Evolutionary conservation across 2,888 invertebrate genomes (phyloP), one percentile per base, ranked within the genome.

Genomic region (Stegophylla sp.): DNA sequence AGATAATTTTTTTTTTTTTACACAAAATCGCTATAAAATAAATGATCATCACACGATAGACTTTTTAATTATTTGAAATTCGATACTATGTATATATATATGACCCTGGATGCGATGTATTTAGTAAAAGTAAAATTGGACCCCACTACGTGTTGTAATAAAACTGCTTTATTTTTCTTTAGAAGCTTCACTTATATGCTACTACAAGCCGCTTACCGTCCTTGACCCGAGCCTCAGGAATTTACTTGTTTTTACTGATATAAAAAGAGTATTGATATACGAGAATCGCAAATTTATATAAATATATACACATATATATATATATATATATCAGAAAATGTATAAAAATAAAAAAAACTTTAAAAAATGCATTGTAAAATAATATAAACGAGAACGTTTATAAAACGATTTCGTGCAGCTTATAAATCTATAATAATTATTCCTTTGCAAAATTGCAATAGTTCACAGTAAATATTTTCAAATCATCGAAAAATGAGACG

Each of bases 91-190:
- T 45, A 43, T 71, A 51, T 45, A 20, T 45, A 43, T 71, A 51
- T 71, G 79, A 79, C 79, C 79, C 69, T 79, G 79, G 59, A 79
- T 71, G 67, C 20, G 23, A 61, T 28, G 61, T 69, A 48, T 79
- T 69, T 69, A 48, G 77, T 79, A 79, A 79, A 79, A 79, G 79
- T 79, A 79, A 79, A 79, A 79, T 79, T 48, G 71, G 79, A 79
- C 79, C 79, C 79, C 45, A 28, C 71, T 41, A 61, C 59, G 69
- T 79, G 79, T 79, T 79, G 79, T 79, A 79, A 79, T 67, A 79
- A 71, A 79, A 79, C 79, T 79, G 71, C 71, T 79, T 63, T 71
- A 71, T 79, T 79, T 79, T 79, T 69, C 79, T 79, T 77, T 10
- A 41, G 79, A 48, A 79, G 71, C 79, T 79, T 79, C 71, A 23